Conservation (phyloP, 2,113 vertebrate species). For the Anarhynchus alexandrinus region DNA sequence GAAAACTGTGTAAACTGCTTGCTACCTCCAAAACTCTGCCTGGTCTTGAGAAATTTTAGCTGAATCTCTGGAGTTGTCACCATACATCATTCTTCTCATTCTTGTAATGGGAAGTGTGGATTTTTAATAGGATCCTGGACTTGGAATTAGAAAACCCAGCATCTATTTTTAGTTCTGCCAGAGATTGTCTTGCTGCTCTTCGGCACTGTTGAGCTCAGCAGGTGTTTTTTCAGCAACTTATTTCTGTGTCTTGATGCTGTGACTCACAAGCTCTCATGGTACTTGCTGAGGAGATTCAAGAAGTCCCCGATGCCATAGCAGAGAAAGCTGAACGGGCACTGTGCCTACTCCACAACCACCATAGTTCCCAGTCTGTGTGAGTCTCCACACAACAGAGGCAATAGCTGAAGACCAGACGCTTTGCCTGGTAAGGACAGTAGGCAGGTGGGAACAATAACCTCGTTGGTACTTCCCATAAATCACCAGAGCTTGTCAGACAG, state of each 20-base stretch:
- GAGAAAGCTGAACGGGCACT: neutral
- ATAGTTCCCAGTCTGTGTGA: neutral
- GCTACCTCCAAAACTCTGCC: neutral
- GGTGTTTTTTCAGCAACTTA: neutral
- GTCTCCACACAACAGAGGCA: neutral
- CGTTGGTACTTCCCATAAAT: neutral
- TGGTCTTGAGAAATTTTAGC: neutral
- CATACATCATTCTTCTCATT: neutral
- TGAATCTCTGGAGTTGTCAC: neutral
- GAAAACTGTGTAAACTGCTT: neutral
- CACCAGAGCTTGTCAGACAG: neutral
- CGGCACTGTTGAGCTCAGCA: neutral
- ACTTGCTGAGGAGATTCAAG: neutral
- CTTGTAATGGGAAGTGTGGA: neutral
- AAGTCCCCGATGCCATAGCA: fast-evolving
- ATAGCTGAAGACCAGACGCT: neutral
- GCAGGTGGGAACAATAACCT: neutral
- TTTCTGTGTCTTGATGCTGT: neutral
- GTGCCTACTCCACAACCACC: neutral
- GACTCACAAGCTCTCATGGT: neutral
- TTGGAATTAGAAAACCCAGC: neutral
- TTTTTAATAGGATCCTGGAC: neutral
- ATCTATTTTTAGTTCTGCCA: neutral
- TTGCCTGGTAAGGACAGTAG: neutral
- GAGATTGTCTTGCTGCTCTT: neutral